Evolutionary conservation across 1,140 invertebrate species (phyloP).

Genomic region (Wasmannia auropunctata): DNA sequence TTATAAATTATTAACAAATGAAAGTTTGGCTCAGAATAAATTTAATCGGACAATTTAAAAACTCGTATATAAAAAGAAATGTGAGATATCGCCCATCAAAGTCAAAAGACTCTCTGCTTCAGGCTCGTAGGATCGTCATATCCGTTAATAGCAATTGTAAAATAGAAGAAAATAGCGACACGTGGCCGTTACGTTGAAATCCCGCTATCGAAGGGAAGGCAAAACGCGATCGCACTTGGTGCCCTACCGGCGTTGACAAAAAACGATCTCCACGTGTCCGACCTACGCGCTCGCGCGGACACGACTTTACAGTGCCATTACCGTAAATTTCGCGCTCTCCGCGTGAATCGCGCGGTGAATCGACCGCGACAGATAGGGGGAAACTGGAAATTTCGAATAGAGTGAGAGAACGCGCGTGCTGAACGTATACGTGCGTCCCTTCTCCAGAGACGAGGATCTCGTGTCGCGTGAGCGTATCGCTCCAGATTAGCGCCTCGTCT

Average conservation of each 20-base stretch:
- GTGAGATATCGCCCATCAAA: background rate
- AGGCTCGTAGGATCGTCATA: background rate
- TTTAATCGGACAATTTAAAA: background rate
- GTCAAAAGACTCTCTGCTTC: background rate
- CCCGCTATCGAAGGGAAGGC: background rate
- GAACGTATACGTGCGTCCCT: background rate
- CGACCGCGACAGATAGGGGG: background rate
- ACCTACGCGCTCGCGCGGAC: background rate
- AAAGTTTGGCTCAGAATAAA: background rate
- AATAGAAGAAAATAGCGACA: conserved; percentile 12
- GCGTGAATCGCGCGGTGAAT: background rate
- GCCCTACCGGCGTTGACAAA: background rate
- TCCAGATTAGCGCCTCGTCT: background rate
- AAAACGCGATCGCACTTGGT: background rate
- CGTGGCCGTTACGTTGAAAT: background rate
- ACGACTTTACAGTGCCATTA: background rate
- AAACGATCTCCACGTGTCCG: conserved; percentile 27
- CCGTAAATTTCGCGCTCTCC: conserved; percentile 12
- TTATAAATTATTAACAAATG: background rate
- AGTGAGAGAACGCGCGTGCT: background rate
- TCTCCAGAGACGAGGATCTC: background rate
- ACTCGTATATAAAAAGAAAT: background rate
- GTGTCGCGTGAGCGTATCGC: conserved; percentile 2
- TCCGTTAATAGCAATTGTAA: background rate
- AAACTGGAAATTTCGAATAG: background rate